These are phyloP conservation scores for Asarcornis scutulata DNA, from an alignment of 2,113 vertebrate species.

Conservation along the genomic window DNA sequence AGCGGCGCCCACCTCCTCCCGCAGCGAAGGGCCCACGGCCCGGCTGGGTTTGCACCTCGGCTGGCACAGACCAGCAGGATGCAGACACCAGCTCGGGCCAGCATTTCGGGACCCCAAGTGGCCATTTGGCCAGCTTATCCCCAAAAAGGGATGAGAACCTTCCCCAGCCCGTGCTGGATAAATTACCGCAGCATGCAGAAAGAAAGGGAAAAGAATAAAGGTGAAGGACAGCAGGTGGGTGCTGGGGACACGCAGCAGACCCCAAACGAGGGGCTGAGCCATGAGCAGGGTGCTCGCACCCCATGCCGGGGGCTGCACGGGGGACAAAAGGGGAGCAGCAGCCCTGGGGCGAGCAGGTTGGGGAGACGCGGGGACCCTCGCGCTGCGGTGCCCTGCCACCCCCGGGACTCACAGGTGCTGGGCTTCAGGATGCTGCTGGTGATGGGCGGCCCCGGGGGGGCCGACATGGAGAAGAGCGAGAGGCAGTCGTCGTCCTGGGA, in stretches of 20 bases:
- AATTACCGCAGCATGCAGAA: neutral
- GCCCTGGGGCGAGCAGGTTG: neutral
- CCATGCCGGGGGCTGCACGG: fast-evolving
- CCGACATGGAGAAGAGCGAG: constrained; percentile 92
- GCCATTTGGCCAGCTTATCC: neutral
- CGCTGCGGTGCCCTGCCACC: fast-evolving
- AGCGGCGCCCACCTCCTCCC: neutral
- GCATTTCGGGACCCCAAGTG: neutral
- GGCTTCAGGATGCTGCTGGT: constrained; percentile 85
- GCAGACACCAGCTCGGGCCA: too few species aligned
- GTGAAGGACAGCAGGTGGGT: neutral
- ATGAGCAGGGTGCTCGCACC: fast-evolving
- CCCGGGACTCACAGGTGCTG: constrained; percentile 88
- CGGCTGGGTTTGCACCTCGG: neutral
- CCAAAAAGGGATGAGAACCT: neutral
- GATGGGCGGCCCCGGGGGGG: constrained; percentile 85
- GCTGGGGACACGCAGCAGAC: neutral
- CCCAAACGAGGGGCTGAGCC: neutral
- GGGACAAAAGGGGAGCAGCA: neutral
- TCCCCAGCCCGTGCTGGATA: neutral
- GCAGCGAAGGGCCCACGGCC: neutral
- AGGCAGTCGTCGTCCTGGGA: constrained; percentile 98
- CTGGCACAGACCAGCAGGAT: too few species aligned
- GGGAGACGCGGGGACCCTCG: neutral
- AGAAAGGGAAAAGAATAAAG: neutral